Percentiles rank a stretch among this genome's conserved stretches.
phyloP scores from a whole-genome alignment of 2,797 vertebrate species.

The Clamator glandarius region DNA sequence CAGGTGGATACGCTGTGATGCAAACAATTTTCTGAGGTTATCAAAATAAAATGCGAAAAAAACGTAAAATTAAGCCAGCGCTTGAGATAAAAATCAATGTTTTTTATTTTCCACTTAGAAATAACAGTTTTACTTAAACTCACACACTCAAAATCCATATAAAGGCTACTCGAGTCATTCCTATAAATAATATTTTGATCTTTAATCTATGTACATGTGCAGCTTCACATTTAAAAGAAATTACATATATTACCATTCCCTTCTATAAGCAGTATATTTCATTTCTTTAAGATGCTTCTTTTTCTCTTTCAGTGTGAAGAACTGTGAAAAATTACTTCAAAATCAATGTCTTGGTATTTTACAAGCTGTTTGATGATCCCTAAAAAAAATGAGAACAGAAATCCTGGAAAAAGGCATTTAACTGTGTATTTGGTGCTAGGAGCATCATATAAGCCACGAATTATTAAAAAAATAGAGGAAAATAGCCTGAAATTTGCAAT shows the following conservation, averaged over 20 bases:
- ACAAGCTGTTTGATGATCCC: not conserved
- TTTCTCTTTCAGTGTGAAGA: not conserved
- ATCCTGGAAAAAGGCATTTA: not conserved
- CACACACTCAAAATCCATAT: not conserved
- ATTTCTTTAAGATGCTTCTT: not conserved
- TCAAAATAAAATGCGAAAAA: not conserved
- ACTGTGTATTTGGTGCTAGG: not conserved
- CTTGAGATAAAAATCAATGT: not conserved
- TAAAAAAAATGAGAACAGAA: not conserved
- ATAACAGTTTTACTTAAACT: not conserved
- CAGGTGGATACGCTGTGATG: not conserved
- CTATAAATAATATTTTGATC: not conserved
- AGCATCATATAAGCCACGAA: not conserved
- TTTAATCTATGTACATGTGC: not conserved
- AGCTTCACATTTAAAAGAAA: not conserved
- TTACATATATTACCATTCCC: not conserved
- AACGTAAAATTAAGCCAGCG: not conserved
- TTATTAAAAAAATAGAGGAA: constrained; percentile 39
- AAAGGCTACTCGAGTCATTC: not conserved
- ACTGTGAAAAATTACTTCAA: not conserved
- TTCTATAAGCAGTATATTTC: not conserved
- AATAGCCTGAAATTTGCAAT: constrained; percentile 41
- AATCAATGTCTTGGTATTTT: not conserved
- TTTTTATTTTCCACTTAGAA: not conserved
- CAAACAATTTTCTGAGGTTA: not conserved